A percentile compares a stretch with the other conserved stretches of the same genome.
These are phyloP conservation scores for Muscidifurax raptorellus DNA, from an alignment of 1,140 invertebrate species.

Conservation along the genomic window DNA sequence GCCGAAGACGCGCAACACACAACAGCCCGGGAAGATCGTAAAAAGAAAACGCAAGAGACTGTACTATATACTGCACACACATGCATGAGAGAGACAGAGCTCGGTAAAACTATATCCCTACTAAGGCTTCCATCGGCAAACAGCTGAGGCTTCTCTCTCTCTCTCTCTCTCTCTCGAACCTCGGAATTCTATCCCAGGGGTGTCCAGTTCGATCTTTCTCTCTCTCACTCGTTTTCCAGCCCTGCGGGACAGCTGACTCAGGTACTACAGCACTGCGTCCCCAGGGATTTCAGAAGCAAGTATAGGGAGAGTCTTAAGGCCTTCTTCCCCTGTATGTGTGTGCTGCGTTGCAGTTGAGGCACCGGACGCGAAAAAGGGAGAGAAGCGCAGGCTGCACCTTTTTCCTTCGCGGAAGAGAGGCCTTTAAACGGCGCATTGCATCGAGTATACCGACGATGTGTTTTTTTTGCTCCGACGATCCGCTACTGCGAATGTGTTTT, in stretches of 20 bases:
- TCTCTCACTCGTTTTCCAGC: conserved; percentile 49
- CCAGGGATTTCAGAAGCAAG: conserved; percentile 41
- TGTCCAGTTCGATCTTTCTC: conserved; percentile 50
- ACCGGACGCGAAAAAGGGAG: neutral
- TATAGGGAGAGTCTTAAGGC: neutral
- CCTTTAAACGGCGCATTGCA: neutral
- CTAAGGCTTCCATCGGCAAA: conserved; percentile 71
- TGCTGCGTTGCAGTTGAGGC: neutral
- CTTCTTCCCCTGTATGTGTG: neutral
- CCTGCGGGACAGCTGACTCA: conserved; percentile 51
- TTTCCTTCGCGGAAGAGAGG: neutral
- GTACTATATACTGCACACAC: too few relatives aligned
- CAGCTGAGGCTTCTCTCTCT: conserved; percentile 70
- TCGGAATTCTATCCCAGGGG: conserved; percentile 62
- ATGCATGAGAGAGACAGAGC: too few relatives aligned
- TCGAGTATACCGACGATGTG: too few relatives aligned
- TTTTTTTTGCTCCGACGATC: neutral
- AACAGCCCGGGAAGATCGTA: neutral
- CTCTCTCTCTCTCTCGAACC: conserved; percentile 58
- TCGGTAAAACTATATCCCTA: conserved; percentile 47
- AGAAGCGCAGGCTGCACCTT: neutral
- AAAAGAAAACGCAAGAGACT: conserved; percentile 15
- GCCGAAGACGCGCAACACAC: too few relatives aligned
- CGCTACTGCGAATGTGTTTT: conserved; percentile 2
- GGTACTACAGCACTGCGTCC: conserved; percentile 53